These are phyloP conservation scores for Drosophila melanocephala DNA, from an alignment of 2,888 invertebrate genomes.

Conservation along the genomic window DNA sequence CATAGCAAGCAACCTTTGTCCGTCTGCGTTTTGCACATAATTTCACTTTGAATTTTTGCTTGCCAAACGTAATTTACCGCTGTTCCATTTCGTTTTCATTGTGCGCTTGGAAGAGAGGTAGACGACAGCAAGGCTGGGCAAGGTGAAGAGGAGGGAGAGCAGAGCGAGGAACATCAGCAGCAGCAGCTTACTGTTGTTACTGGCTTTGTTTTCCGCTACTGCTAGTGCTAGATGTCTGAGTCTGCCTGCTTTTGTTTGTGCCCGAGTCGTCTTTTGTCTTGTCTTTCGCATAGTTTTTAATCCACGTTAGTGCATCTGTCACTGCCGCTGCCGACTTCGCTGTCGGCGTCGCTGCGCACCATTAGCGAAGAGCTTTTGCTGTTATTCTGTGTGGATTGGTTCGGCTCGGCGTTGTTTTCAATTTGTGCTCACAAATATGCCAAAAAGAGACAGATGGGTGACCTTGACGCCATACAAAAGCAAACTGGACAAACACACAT, in stretches of 20 bases:
- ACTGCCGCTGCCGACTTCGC: constrained; percentile 21
- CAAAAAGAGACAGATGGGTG: constrained; percentile 42
- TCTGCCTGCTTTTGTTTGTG: constrained; percentile 35
- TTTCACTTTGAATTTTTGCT: constrained; percentile 41
- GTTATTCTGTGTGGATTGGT: not conserved
- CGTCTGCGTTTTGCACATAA: constrained; percentile 33
- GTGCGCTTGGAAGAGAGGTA: constrained; percentile 28
- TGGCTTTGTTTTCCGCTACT: constrained; percentile 30
- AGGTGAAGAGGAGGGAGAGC: not conserved
- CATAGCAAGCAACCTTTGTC: constrained; percentile 12
- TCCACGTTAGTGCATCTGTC: constrained; percentile 66
- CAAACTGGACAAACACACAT: not conserved
- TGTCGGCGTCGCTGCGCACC: constrained; percentile 21
- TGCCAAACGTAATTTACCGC: constrained; percentile 40
- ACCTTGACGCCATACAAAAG: constrained; percentile 36
- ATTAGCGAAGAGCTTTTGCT: constrained; percentile 52
- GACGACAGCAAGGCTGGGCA: not conserved
- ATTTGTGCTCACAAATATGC: constrained; percentile 35
- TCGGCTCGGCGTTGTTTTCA: constrained; percentile 23
- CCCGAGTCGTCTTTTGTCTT: constrained; percentile 36
- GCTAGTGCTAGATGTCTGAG: constrained; percentile 13
- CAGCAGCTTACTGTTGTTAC: constrained; percentile 23
- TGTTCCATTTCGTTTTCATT: constrained; percentile 53
- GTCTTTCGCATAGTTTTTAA: constrained; percentile 54
- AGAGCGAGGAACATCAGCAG: constrained; percentile 6